These are phyloP conservation scores for Coboldia fuscipes DNA, from an alignment of 1,140 invertebrate genomes.

Conservation along the genomic window DNA sequence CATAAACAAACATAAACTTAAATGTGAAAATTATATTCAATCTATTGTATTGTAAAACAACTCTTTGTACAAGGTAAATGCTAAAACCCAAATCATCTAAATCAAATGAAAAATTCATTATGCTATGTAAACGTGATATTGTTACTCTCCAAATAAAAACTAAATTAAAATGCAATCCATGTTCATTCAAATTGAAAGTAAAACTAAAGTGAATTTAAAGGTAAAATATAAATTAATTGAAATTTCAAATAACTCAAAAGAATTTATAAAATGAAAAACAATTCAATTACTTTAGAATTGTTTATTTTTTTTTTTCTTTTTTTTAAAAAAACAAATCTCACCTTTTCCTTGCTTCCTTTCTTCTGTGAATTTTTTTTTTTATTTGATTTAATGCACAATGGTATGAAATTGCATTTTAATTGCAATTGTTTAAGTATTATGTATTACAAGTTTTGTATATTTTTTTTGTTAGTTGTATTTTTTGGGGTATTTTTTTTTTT, in stretches of 20 bases:
- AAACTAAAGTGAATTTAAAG: neutral
- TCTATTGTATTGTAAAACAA: too few relatives aligned
- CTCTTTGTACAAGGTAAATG: too few relatives aligned
- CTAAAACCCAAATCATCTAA: too few relatives aligned
- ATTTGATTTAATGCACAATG: slow-evolving; percentile 7
- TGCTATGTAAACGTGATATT: too few relatives aligned
- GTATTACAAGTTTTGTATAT: slow-evolving; percentile 7
- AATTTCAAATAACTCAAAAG: neutral
- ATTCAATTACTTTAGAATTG: neutral
- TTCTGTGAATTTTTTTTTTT: slow-evolving; percentile 38
- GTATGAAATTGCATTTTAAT: slow-evolving; percentile 5
- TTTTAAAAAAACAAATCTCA: slow-evolving; percentile 23
- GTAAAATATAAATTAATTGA: neutral
- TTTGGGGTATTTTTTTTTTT: too few relatives aligned
- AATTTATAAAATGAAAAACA: neutral
- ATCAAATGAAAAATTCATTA: too few relatives aligned
- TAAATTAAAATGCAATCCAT: too few relatives aligned
- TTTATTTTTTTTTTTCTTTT: slow-evolving; percentile 13
- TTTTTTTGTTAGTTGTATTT: neutral
- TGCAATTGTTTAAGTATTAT: slow-evolving; percentile 5
- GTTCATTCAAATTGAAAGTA: too few relatives aligned
- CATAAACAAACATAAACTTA: too few relatives aligned
- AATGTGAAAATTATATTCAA: too few relatives aligned
- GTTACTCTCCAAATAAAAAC: too few relatives aligned
- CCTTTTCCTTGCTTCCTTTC: slow-evolving; percentile 64